Conservation (phyloP, 2,113 vertebrate genomes). For the Morone chrysops region DNA sequence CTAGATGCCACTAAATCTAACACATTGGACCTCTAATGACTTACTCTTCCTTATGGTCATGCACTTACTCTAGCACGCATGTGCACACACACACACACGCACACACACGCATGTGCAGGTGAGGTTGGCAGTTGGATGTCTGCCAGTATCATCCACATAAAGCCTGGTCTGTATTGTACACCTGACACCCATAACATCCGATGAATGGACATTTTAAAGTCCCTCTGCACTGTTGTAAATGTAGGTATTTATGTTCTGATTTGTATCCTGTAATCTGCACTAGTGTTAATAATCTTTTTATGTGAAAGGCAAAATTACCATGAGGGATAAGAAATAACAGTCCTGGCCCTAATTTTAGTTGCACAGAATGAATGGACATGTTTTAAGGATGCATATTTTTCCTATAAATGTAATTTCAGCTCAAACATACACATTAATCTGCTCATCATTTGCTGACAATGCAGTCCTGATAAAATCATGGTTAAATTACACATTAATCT, state of each 20-base stretch:
- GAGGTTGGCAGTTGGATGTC: slow-evolving; percentile 9
- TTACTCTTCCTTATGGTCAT: slow-evolving; percentile 17
- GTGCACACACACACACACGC: not conserved
- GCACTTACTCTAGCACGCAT: not conserved
- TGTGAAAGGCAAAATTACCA: not conserved
- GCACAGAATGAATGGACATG: not conserved
- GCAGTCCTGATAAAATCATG: not conserved
- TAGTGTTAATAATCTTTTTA: not conserved
- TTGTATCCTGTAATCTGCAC: slow-evolving; percentile 21
- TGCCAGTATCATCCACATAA: slow-evolving; percentile 15
- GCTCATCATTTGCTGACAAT: not conserved
- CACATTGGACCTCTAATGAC: slow-evolving; percentile 4
- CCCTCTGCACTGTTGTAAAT: not conserved
- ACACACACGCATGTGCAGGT: not conserved
- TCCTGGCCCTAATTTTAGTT: not conserved
- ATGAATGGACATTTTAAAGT: slow-evolving; percentile 28
- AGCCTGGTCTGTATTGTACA: slow-evolving; percentile 20
- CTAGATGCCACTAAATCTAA: too few species aligned
- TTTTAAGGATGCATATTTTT: not conserved
- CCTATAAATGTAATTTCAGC: not conserved
- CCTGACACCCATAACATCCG: slow-evolving; percentile 45
- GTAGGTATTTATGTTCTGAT: slow-evolving; percentile 22
- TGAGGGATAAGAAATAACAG: not conserved
- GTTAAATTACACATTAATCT: slow-evolving; percentile 1
- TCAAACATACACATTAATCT: not conserved